These are phyloP conservation scores for Gallinago solitaria DNA, from an alignment of 2,797 vertebrate genomes.

Conservation along the genomic window DNA sequence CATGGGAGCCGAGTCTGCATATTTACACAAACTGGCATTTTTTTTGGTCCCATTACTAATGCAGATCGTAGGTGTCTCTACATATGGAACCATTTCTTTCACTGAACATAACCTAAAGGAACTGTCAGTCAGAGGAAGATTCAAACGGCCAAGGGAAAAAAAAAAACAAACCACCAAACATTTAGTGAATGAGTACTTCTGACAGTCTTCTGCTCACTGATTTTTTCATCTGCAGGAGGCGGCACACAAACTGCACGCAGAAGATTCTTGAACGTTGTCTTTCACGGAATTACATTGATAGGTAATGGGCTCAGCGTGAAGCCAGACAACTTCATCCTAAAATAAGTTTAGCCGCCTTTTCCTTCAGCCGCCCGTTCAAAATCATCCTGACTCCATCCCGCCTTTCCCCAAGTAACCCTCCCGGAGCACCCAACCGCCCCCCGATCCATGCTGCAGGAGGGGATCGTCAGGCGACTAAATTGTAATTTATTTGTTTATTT, in stretches of 20 bases:
- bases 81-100: not conserved
- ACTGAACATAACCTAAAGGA: not conserved
- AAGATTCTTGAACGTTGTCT: conserved; percentile 50
- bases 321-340: not conserved
- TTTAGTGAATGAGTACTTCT: not conserved
- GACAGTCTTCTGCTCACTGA: not conserved
- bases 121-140: not conserved
- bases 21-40: not conserved
- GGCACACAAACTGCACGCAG: not conserved
- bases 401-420: not conserved
- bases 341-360: not conserved
- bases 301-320: not conserved
- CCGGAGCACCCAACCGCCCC: not conserved
- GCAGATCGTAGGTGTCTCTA: not conserved
- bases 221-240: conserved; percentile 21
- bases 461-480: not conserved
- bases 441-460: not conserved
- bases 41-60: not conserved
- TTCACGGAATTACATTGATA: not conserved
- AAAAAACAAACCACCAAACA: not conserved
- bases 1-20: not conserved
- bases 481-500: not conserved
- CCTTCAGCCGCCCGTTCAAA: not conserved
- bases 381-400: rapidly evolving
- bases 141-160: not conserved